Percentiles rank a stretch among this genome's conserved stretches.
These are phyloP conservation scores for Strix uralensis DNA, from an alignment of 2,113 vertebrate genomes.

Conservation along the genomic window DNA sequence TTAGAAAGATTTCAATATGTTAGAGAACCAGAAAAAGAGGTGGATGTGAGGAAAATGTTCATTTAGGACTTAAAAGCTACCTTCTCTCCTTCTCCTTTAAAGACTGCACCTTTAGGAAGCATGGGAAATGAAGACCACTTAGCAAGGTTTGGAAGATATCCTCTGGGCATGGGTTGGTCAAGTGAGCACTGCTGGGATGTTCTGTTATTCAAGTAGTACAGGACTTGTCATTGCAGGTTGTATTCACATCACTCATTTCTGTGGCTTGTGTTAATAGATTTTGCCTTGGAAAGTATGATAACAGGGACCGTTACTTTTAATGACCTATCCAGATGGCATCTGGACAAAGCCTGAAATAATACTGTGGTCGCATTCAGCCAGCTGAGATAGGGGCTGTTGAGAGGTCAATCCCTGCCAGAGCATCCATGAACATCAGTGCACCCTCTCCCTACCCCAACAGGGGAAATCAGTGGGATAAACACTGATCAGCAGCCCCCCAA, in stretches of 20 bases:
- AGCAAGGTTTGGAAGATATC: not conserved
- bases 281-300: not conserved
- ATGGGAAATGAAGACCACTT: not conserved
- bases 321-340: not conserved
- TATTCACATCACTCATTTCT: not conserved
- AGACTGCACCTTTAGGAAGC: not conserved
- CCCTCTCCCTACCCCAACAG: fast-evolving
- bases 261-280: not conserved
- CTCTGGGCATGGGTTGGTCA: not conserved
- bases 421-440: fast-evolving
- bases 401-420: not conserved
- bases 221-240: not conserved
- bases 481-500: not conserved
- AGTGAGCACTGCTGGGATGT: fast-evolving
- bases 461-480: fast-evolving
- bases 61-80: not conserved
- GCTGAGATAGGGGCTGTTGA: not conserved
- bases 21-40: not conserved
- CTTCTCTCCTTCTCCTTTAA: not conserved
- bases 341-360: not conserved
- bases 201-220: not conserved
- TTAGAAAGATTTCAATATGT: not conserved
- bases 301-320: not conserved
- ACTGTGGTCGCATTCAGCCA: not conserved
- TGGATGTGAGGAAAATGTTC: not conserved